Conservation (phyloP, 2,888 invertebrate species). For the Phlogophora meticulosa region DNA sequence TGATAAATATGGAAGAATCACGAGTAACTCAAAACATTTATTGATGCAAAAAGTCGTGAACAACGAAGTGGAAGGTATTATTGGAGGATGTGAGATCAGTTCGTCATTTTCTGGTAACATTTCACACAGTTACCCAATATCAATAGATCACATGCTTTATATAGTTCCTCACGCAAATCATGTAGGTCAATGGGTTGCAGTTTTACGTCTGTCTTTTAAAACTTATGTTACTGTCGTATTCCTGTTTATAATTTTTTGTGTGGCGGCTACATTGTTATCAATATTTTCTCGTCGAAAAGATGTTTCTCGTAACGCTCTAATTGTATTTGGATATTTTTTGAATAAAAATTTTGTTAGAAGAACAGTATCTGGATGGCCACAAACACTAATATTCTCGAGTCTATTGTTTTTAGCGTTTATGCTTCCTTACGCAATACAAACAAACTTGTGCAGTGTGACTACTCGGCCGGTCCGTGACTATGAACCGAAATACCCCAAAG, state of each 20-base stretch:
- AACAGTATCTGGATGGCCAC: constrained; percentile 58
- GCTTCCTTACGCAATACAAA: constrained; percentile 68
- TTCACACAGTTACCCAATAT: constrained; percentile 62
- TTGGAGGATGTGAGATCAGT: constrained; percentile 46
- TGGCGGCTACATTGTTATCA: constrained; percentile 55
- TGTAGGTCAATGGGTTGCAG: constrained; percentile 49
- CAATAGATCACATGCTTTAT: constrained; percentile 50
- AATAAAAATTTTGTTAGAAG: constrained; percentile 59
- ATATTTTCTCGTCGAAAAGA: constrained; percentile 65
- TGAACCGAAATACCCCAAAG: constrained; percentile 56
- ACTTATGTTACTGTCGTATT: constrained; percentile 25
- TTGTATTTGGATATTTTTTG: constrained; percentile 70
- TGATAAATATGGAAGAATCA: constrained; percentile 67
- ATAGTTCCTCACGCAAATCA: constrained; percentile 52
- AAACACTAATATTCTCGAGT: constrained; percentile 59
- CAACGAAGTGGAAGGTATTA: constrained; percentile 68
- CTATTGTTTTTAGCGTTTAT: constrained; percentile 67
- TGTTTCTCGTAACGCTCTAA: constrained; percentile 57
- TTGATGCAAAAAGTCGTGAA: constrained; percentile 62
- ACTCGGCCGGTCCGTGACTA: constrained; percentile 65
- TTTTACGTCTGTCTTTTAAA: constrained; percentile 33
- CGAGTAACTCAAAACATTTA: constrained; percentile 52
- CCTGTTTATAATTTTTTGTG: constrained; percentile 61
- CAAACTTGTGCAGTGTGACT: constrained; percentile 65
- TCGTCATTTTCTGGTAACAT: constrained; percentile 26